Conservation (phyloP, 2,888 invertebrate genomes). For the Drosophila leonis region DNA sequence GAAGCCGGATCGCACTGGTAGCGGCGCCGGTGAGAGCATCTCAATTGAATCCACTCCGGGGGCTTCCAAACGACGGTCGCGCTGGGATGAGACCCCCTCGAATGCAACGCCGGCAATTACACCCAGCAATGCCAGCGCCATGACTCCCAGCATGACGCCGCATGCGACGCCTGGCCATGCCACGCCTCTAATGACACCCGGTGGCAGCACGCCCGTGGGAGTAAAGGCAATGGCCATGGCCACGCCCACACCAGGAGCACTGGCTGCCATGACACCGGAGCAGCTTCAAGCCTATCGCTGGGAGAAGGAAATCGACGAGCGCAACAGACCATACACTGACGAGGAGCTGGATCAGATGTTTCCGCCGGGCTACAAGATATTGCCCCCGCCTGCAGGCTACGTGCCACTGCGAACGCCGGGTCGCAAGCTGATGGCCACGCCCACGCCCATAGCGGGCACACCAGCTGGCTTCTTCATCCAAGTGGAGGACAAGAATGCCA, state of each 20-base stretch:
- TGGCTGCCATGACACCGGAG: constrained; percentile 99
- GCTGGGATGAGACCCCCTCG: constrained; percentile 99
- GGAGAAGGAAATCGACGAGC: constrained; percentile 99
- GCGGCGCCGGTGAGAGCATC: constrained; percentile 89
- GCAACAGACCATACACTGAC: constrained; percentile 97
- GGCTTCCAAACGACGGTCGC: constrained; percentile 96
- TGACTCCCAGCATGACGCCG: constrained; percentile 91
- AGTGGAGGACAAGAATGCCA: constrained; percentile 94
- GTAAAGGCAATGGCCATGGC: constrained; percentile 99
- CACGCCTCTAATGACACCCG: constrained; percentile 92
- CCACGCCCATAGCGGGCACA: constrained; percentile 97
- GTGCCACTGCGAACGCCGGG: constrained; percentile 98
- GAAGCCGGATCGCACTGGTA: constrained; percentile 94
- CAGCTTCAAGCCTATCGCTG: constrained; percentile 98
- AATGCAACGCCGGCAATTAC: constrained; percentile 91
- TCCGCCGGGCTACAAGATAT: constrained; percentile 98
- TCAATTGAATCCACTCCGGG: constrained; percentile 97
- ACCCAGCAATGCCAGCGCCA: constrained; percentile 86
- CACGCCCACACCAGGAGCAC: constrained; percentile 98
- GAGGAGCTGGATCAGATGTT: constrained; percentile 99
- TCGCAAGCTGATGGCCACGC: constrained; percentile 98
- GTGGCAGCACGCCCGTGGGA: constrained; percentile 94
- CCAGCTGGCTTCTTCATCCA: constrained; percentile 98
- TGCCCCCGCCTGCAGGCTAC: constrained; percentile 98
- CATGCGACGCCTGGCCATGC: constrained; percentile 90